phyloP scores from a whole-genome alignment of 2,113 vertebrate species.

The Notarius lentiginosus region DNA sequence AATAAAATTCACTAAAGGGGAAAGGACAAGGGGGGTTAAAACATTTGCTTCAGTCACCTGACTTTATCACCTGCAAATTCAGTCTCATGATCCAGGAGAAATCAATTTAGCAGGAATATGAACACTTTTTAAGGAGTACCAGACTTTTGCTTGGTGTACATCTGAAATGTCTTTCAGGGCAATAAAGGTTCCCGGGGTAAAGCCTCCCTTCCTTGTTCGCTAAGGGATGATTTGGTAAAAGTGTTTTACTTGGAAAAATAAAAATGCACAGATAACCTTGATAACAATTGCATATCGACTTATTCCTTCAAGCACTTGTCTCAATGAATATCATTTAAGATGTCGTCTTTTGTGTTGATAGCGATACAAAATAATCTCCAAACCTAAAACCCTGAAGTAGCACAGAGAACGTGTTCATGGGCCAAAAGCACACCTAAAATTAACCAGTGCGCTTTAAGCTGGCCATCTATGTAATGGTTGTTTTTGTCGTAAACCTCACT shows the following conservation, averaged over 20 bases:
- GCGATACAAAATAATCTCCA: not conserved
- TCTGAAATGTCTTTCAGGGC: too few relatives aligned
- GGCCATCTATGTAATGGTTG: not conserved
- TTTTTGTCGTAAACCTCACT: not conserved
- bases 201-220: not conserved
- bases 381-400: conserved; percentile 22
- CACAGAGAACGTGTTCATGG: conserved; percentile 9
- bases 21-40: not conserved
- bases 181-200: not conserved
- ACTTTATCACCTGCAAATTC: not conserved
- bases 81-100: not conserved
- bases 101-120: not conserved
- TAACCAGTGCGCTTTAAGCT: not conserved
- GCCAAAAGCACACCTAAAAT: not conserved
- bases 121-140: not conserved
- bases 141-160: too few relatives aligned
- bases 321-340: conserved; percentile 4
- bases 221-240: too few relatives aligned
- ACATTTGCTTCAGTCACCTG: not conserved
- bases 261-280: not conserved
- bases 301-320: conserved; percentile 2
- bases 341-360: not conserved
- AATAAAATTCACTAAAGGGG: not conserved
- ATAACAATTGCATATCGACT: not conserved
- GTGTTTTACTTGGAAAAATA: not conserved